A percentile compares a stretch with the other conserved stretches of the same genome.
These are phyloP conservation scores for Chelonus insularis DNA, from an alignment of 1,140 invertebrate species.

Conservation along the genomic window DNA sequence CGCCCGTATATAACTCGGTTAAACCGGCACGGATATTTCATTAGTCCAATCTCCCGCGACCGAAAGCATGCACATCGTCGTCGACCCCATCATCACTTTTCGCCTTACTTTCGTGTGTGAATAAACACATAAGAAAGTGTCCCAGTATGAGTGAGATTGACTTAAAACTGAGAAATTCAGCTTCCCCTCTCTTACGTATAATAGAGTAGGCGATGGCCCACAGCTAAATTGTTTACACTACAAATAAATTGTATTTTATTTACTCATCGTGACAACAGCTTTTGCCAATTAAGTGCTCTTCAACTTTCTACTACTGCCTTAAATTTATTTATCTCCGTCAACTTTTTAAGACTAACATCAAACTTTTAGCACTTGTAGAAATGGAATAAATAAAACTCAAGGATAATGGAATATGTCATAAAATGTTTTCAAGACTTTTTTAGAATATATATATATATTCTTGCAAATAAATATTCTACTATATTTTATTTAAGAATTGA, in stretches of 20 bases:
- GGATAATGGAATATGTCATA: too few species aligned
- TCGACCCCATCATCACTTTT: not conserved
- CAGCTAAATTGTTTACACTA: conserved; percentile 57
- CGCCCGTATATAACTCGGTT: conserved; percentile 57
- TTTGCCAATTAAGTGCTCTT: conserved; percentile 6
- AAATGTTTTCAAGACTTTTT: too few species aligned
- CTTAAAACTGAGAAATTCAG: conserved; percentile 19
- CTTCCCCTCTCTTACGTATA: not conserved
- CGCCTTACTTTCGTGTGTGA: not conserved
- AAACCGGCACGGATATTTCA: conserved; percentile 61
- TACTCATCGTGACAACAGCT: conserved; percentile 18
- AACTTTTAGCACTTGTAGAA: too few species aligned
- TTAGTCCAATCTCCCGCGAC: conserved; percentile 48
- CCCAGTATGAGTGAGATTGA: not conserved
- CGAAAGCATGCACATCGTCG: conserved; percentile 1
- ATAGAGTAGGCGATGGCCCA: conserved; percentile 28
- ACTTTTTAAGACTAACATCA: too few species aligned
- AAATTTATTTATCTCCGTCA: too few species aligned
- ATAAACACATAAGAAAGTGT: not conserved
- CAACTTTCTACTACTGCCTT: too few species aligned
- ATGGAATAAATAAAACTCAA: too few species aligned
- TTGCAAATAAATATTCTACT: too few species aligned
- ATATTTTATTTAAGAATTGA: too few species aligned
- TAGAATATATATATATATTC: too few species aligned
- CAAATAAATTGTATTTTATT: conserved; percentile 55